Base-by-base conservation (phyloP, 2,113 vertebrate genomes). In the Sprattus sprattus region DNA sequence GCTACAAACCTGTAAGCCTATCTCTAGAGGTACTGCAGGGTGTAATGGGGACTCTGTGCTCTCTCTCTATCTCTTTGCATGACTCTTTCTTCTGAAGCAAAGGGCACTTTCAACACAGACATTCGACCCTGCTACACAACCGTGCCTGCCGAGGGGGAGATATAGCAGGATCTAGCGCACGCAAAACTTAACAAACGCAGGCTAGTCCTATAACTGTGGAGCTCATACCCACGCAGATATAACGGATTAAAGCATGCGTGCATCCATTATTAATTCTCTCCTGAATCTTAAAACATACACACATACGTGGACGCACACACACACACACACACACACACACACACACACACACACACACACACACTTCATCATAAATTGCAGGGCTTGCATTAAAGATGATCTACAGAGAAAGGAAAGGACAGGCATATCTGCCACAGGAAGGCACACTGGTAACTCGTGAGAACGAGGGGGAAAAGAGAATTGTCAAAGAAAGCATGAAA, bases 311-410 rank as follows among this genome's bases (percentile, higher is more conserved):
- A 28, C 13, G 64, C 64, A 67, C 25, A 28, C 64, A 67, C 64
- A 67, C 64, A 67, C 64, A 39, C 28, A 13, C 2, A 6, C n/a
- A n/a, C 60, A 50, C 49, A 50, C 64, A 71, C 11, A 13, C 25
- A 75, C 25, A 75, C 67, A 39, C 28, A 75, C 67, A 67, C 64
- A 67, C n/a, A 28, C 8, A 13, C 8, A 22, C 7, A 54, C 10
- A 71, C 6, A 75, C 39, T 32, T 39, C 3, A 75, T 75, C 67
- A 15, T 75, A 4, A 28, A 32, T 39, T 39, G 28, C 67, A 28
- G n/a, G 64, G 64, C n/a, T 71, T 71, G 28, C 64, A 71, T 57
- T 57, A 57, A 57, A 57, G 54, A 57, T 57, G 54, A 57, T 57
- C 54, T 57, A 20, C 54, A 57, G 18, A 20, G 54, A 18, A 57